Evolutionary conservation across 1,140 invertebrate genomes (phyloP), one percentile per base, ranked within the genome.

Genomic region (Drosophila pallidifrons): DNA sequence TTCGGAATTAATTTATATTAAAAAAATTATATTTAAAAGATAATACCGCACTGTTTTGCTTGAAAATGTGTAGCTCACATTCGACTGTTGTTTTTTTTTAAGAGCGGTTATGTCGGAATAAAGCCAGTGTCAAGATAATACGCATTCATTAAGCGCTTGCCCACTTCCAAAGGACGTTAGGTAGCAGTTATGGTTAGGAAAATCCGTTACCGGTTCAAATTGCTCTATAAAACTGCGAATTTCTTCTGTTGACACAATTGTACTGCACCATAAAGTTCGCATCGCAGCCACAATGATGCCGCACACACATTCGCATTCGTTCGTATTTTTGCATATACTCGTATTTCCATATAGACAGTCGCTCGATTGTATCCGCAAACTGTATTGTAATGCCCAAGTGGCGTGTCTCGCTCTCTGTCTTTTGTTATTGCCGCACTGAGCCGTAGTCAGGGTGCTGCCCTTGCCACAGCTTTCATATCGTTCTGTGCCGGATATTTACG

Each of bases 401-500:
- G 46, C 35, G 35, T 71, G 11, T 30, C 20, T 46, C 49, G 11
- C 35, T 35, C 10, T 11, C 43, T 10, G 7, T 28, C 72, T 68
- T 55, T 57, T 75, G 72, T 63, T 55, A 63, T 45, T 70, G 65
- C 58, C 51, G 61, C 51, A 65, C 13, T n/a, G 43, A 63, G 51
- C 8, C 20, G 15, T 25, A 30, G 71, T 28, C n/a, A 43, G 38
- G 46, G 16, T n/a, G 52, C 35, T 70, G 73, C 28, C 28, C 65
- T 57, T 59, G 51, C 63, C 55, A 59, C 61, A 46, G 41, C 61
- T 60, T 85, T 66, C 70, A 76, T 77, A 69, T 86, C 82, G 82
- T 81, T 86, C 81, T 86, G 58, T 65, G 71, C 64, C 82, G 82
- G 82, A 87, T 87, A 86, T 86, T 86, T 86, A 86, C 82, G 82